Base-by-base conservation (phyloP, 1,140 invertebrate species). In the Halictus rubicundus region DNA sequence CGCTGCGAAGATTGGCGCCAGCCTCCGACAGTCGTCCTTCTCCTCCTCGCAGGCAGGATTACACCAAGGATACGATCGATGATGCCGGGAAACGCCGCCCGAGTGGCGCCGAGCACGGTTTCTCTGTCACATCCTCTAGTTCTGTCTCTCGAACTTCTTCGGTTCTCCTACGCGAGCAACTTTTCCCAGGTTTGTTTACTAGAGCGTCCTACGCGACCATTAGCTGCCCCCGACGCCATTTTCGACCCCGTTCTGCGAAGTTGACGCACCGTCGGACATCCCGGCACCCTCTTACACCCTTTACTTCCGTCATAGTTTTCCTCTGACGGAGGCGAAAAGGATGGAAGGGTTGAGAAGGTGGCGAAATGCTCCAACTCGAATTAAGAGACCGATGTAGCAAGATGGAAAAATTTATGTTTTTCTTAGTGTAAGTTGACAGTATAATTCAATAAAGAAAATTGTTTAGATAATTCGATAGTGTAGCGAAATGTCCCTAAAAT, bases 121-220 rank as follows among this genome's bases (percentile, higher is more conserved):
- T 21, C 54, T 19, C 25, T 2, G 5, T 32, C 32, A 32, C 32
- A 32, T 32, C 25, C 4, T 46, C 42, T 46, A 9, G 10, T 42
- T 46, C 42, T 46, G 12, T 46, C 42, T 46, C 2, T 46, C 10
- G 32, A 32, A 32, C 14, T 60, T 52, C 57, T 8, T 23, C 14
- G 71, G 42, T 68, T 84, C 46, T 21, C 68, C 57, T 68, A 52
- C 65, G 49, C 66, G 63, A 12, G 9, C 60, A 81, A 78, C 69
- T 85, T 84, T 74, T 69, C 71, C 52, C 37, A 70, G n/a, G 78
- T 87, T 87, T 87, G 85, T 87, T 87, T 87, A 86, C 73, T 66
- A 52, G 27, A 37, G 52, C 19, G 27, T 9, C 27, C 14, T 21
- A 21, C 19, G 23, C 75, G 10, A 12, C 61, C 74, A 81, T 78